phyloP scores from a whole-genome alignment of 2,797 vertebrate species.

The Potorous gilbertii region DNA sequence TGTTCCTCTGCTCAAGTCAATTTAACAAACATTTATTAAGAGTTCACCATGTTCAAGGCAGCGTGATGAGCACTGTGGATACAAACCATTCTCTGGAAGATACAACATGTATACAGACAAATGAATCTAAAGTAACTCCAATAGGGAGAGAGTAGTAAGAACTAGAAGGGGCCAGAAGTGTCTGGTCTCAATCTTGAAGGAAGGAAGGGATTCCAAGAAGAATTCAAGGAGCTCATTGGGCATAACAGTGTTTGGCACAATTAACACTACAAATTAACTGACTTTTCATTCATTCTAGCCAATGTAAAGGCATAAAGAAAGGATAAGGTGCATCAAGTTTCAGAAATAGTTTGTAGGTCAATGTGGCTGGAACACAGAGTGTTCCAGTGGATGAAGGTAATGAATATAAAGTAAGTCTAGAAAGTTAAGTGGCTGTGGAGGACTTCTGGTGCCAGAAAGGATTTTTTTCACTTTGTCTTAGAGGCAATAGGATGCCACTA shows the following conservation, averaged over 20 bases:
- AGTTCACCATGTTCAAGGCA: neutral
- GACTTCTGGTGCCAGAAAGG: neutral
- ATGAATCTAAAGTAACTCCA: neutral
- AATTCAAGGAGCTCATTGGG: neutral
- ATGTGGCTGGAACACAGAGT: neutral
- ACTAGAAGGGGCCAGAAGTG: neutral
- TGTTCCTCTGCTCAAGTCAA: neutral
- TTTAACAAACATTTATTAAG: neutral
- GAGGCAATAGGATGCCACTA: neutral
- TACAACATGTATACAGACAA: neutral
- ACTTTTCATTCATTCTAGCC: neutral
- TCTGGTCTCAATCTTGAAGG: neutral
- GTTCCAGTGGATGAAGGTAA: neutral
- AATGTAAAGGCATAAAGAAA: neutral
- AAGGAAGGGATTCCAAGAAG: neutral
- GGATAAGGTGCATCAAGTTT: neutral
- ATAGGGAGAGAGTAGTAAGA: neutral
- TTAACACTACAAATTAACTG: neutral
- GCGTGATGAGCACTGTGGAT: neutral
- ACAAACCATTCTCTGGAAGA: neutral
- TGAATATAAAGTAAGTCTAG: neutral
- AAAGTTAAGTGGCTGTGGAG: neutral
- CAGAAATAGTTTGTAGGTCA: neutral
- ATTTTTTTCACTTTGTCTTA: neutral
- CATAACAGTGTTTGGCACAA: slow-evolving; percentile 14